phyloP scores from a whole-genome alignment of 2,797 vertebrate genomes.

The Arrhamphus sclerolepis region DNA sequence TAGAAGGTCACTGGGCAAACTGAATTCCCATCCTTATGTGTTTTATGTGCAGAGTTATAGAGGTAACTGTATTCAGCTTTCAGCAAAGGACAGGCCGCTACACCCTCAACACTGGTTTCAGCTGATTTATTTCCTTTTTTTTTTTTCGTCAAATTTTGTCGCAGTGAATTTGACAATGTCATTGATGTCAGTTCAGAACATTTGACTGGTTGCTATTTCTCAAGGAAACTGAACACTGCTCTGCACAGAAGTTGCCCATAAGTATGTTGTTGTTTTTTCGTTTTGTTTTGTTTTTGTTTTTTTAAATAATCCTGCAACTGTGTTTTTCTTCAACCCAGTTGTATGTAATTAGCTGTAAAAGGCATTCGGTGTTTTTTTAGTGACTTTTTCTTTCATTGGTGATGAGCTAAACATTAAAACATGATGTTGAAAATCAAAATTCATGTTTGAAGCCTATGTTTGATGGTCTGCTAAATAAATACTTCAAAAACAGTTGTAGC shows the following conservation, averaged over 20 bases:
- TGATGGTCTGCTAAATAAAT: conserved; percentile 73
- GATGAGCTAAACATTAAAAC: conserved; percentile 27
- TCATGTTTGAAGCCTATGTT: conserved; percentile 47
- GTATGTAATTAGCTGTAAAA: conserved; percentile 20
- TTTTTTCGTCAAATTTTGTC: background rate
- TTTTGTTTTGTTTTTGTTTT: conserved; percentile 12
- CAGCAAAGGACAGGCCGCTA: conserved; percentile 1
- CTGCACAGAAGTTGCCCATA: conserved; percentile 21
- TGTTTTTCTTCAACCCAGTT: conserved; percentile 8
- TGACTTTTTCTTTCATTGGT: conserved; percentile 46
- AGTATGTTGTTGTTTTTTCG: conserved; percentile 3
- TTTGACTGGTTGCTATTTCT: conserved; percentile 6
- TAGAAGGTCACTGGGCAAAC: rapidly evolving
- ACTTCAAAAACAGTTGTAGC: conserved; percentile 28
- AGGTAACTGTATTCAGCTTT: conserved; percentile 28
- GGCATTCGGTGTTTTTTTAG: conserved; percentile 43
- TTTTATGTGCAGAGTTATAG: conserved; percentile 36
- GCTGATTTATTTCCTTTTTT: conserved; percentile 1
- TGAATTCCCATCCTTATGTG: background rate
- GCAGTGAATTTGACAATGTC: conserved; percentile 6
- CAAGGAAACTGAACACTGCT: conserved; percentile 20
- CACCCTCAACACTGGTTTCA: conserved; percentile 14
- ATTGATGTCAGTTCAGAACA: background rate
- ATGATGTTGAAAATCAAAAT: conserved; percentile 30
- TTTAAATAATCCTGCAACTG: background rate